phyloP scores from a whole-genome alignment of 2,113 vertebrate genomes.

The Podarcis muralis region DNA sequence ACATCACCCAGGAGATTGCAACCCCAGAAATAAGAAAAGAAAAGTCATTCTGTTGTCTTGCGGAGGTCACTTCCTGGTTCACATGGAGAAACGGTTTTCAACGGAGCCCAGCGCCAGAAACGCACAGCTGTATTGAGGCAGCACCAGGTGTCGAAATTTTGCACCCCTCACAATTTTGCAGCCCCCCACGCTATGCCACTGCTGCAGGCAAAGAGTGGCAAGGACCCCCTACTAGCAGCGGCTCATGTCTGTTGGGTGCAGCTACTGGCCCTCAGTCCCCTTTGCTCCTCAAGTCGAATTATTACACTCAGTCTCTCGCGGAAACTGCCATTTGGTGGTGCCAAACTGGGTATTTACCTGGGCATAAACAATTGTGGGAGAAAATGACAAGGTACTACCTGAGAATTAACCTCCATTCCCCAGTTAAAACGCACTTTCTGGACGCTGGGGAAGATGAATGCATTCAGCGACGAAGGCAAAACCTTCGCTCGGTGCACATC shows the following conservation, averaged over 20 bases:
- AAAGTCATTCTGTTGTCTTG: too few species aligned
- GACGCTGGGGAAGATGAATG: conserved; percentile 17
- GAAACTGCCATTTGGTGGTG: not conserved
- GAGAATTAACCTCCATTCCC: conserved; percentile 10
- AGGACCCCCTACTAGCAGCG: too few species aligned
- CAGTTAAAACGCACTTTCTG: conserved; percentile 8
- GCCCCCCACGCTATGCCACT: too few species aligned
- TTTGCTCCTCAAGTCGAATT: not conserved
- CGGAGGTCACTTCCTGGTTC: too few species aligned
- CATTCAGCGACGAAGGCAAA: not conserved
- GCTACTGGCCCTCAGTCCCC: not conserved
- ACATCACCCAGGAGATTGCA: too few species aligned
- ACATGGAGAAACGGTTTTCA: too few species aligned
- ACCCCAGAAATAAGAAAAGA: too few species aligned
- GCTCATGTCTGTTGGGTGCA: not conserved
- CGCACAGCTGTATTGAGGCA: too few species aligned
- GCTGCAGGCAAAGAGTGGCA: too few species aligned
- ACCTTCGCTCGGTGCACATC: not conserved
- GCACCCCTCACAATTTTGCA: too few species aligned
- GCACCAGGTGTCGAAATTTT: too few species aligned
- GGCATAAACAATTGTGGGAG: not conserved
- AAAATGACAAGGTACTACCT: not conserved
- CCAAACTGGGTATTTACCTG: not conserved
- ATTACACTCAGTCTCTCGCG: not conserved
- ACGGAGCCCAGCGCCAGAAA: too few species aligned